These are phyloP conservation scores for Cheilosia impressa DNA, from an alignment of 2,888 invertebrate species.

Conservation along the genomic window DNA sequence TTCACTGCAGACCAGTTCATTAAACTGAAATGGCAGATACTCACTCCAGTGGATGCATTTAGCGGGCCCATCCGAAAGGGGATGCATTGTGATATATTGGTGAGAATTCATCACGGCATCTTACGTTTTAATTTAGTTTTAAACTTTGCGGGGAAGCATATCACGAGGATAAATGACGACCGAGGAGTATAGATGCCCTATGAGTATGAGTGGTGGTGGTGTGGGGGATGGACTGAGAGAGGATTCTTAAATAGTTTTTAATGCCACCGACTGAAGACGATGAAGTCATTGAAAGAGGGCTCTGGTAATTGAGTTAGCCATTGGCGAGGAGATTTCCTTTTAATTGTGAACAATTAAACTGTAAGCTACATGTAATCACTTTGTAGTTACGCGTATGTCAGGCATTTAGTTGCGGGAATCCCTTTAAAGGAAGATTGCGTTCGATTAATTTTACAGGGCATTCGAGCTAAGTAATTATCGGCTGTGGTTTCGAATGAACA, in stretches of 20 bases:
- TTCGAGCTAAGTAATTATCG: neutral
- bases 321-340: slow-evolving; percentile 63
- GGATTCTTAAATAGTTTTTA: slow-evolving; percentile 73
- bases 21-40: slow-evolving; percentile 64
- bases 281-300: slow-evolving; percentile 70
- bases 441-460: slow-evolving; percentile 4
- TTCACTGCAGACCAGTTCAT: slow-evolving; percentile 74
- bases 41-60: slow-evolving; percentile 31
- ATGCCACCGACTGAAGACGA: slow-evolving; percentile 67
- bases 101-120: slow-evolving; percentile 70
- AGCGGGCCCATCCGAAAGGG: slow-evolving; percentile 3
- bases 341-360: slow-evolving; percentile 68
- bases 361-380: slow-evolving; percentile 58
- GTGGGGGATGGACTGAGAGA: slow-evolving; percentile 1
- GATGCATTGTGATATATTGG: slow-evolving; percentile 71
- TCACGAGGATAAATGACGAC: slow-evolving; percentile 62
- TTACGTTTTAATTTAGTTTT: slow-evolving; percentile 76
- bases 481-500: neutral
- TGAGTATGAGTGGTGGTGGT: slow-evolving; percentile 21
- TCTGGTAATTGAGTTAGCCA: slow-evolving; percentile 72
- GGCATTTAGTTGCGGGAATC: slow-evolving; percentile 18
- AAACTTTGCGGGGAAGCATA: slow-evolving; percentile 66
- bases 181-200: slow-evolving; percentile 44
- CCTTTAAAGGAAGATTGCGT: neutral
- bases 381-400: slow-evolving; percentile 32